These are phyloP conservation scores for Drosophila acutilabella DNA, from an alignment of 2,888 invertebrate genomes.

Conservation along the genomic window DNA sequence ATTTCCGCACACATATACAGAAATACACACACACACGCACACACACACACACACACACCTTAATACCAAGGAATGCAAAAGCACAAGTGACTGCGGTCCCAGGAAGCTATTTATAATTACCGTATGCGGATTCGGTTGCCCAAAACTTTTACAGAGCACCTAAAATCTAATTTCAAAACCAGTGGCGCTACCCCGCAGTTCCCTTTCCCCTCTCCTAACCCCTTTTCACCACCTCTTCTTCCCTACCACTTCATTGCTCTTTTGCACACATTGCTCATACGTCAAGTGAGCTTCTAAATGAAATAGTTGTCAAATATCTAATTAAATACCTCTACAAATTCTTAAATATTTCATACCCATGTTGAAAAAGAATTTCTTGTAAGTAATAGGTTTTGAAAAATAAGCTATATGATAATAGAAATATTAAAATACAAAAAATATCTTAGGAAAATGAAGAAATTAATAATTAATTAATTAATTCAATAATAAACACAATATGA, in stretches of 20 bases:
- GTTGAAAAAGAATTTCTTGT: background rate
- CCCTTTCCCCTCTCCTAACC: background rate
- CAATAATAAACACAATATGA: too few species aligned
- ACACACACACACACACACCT: slow-evolving; percentile 10
- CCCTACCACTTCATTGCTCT: background rate
- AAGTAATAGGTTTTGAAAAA: too few species aligned
- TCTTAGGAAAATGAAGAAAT: too few species aligned
- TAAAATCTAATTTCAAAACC: slow-evolving; percentile 51
- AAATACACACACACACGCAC: slow-evolving; percentile 5
- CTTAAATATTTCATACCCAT: too few species aligned
- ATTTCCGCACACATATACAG: slow-evolving; percentile 41
- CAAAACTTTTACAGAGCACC: slow-evolving; percentile 48
- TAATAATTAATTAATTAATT: too few species aligned
- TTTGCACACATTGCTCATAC: slow-evolving; percentile 31
- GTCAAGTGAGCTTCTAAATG: slow-evolving; percentile 22
- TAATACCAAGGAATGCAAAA: slow-evolving; percentile 24
- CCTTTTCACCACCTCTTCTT: background rate
- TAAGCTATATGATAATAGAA: too few species aligned
- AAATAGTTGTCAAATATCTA: slow-evolving; percentile 11
- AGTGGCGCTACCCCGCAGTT: slow-evolving; percentile 4
- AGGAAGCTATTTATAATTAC: slow-evolving; percentile 75
- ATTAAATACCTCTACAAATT: slow-evolving; percentile 3
- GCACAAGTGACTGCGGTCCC: slow-evolving; percentile 56
- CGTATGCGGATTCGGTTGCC: slow-evolving; percentile 55
- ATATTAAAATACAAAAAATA: too few species aligned